Conservation (phyloP, 1,140 invertebrate genomes). For the Colletes gigas region DNA sequence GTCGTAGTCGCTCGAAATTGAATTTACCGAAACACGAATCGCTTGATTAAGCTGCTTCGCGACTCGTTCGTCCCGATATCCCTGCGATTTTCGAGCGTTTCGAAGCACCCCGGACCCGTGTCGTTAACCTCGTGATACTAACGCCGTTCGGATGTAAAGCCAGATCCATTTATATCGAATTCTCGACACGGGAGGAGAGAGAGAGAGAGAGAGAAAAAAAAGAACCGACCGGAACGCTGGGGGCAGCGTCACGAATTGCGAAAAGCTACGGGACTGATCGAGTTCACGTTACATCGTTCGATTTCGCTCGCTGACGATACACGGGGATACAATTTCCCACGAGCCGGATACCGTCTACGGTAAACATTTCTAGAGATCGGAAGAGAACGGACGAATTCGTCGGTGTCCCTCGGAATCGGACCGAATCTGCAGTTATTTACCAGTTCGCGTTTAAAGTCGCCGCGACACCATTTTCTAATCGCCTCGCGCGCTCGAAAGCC, state of each 20-base stretch:
- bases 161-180: conserved; percentile 23
- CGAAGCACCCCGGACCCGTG: not conserved
- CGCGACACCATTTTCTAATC: too few species aligned
- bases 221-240: not conserved
- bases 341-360: not conserved
- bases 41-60: conserved; percentile 56
- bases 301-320: not conserved
- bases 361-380: not conserved
- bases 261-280: not conserved
- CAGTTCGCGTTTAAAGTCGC: too few species aligned
- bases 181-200: not conserved
- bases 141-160: conserved; percentile 19
- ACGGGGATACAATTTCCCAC: not conserved
- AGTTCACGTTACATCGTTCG: conserved; percentile 4
- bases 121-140: conserved; percentile 18
- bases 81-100: conserved; percentile 25
- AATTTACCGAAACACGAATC: conserved; percentile 58
- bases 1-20: conserved; percentile 51
- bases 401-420: not conserved
- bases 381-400: not conserved
- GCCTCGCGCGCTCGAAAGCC: too few species aligned
- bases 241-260: conserved; percentile 8
- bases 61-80: conserved; percentile 31
- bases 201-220: not conserved
- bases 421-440: too few species aligned